These are phyloP conservation scores for Daktulosphaira vitifoliae DNA, from an alignment of 1,140 invertebrate species.

Conservation along the genomic window DNA sequence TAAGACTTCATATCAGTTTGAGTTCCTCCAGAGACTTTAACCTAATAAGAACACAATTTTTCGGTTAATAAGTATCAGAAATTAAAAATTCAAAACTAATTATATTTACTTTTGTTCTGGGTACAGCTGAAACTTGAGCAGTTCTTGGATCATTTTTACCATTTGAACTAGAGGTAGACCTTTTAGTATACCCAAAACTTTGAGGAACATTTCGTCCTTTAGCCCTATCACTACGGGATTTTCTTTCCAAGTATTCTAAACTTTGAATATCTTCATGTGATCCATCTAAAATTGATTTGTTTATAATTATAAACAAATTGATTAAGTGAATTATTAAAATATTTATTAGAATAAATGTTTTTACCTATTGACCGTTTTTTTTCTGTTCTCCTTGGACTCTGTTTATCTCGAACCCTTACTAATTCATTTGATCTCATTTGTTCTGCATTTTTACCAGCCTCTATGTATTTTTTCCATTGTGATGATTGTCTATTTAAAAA, in stretches of 20 bases:
- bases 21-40: conserved; percentile 77
- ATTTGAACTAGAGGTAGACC: conserved; percentile 53
- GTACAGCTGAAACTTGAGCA: conserved; percentile 72
- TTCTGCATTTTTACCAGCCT: conserved; percentile 41
- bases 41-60: conserved; percentile 40
- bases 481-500: conserved; percentile 46
- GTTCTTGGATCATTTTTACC: conserved; percentile 51
- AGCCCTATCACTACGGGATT: conserved; percentile 46
- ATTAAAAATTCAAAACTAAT: background rate
- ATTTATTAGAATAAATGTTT: background rate
- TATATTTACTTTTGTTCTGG: conserved; percentile 56
- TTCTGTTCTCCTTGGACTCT: conserved; percentile 24
- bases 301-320: too few relatives aligned
- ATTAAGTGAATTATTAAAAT: background rate
- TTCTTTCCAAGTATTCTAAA: conserved; percentile 34
- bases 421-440: conserved; percentile 27
- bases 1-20: conserved; percentile 77
- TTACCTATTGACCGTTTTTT: conserved; percentile 28
- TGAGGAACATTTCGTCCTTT: conserved; percentile 59
- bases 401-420: conserved; percentile 24
- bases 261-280: conserved; percentile 33
- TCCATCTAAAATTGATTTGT: conserved; percentile 9
- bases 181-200: conserved; percentile 73
- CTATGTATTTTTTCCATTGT: conserved; percentile 52
- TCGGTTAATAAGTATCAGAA: background rate